Evolutionary conservation across 1,140 invertebrate genomes (phyloP).

Genomic region (Formica exsecta): DNA sequence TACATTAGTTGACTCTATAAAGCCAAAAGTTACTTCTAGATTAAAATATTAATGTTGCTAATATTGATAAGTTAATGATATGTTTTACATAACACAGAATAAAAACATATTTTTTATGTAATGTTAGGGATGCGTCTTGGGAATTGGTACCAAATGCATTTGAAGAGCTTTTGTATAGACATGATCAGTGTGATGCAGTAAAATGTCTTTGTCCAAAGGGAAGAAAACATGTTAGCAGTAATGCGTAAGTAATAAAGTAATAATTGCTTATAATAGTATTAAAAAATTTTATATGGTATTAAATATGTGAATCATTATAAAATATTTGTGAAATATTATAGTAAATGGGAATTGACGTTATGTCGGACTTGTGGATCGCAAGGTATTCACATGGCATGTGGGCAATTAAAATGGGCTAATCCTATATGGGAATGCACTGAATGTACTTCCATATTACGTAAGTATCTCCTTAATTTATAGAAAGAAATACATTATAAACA

Average conservation of each 20-base stretch:
- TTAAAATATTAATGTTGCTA: slow-evolving; percentile 2
- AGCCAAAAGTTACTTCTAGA: not conserved
- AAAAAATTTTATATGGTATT: not conserved
- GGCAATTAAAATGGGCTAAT: slow-evolving; percentile 80
- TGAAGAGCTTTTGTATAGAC: slow-evolving; percentile 88
- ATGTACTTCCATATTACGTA: slow-evolving; percentile 80
- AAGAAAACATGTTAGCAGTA: slow-evolving; percentile 85
- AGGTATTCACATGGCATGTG: slow-evolving; percentile 87
- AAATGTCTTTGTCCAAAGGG: slow-evolving; percentile 88
- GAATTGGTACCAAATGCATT: slow-evolving; percentile 90
- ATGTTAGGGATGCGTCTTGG: slow-evolving; percentile 90
- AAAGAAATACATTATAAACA: not conserved
- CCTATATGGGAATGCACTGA: slow-evolving; percentile 83
- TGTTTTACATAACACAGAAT: not conserved
- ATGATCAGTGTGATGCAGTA: slow-evolving; percentile 88
- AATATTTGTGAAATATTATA: slow-evolving; percentile 70
- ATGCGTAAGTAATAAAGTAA: slow-evolving; percentile 82
- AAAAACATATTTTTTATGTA: slow-evolving; percentile 19
- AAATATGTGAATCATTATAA: not conserved
- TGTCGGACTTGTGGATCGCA: slow-evolving; percentile 88
- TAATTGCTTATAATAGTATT: not conserved
- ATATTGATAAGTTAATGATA: not conserved
- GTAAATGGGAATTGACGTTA: slow-evolving; percentile 87
- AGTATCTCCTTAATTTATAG: slow-evolving; percentile 11
- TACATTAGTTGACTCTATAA: not conserved